phyloP scores from a whole-genome alignment of 2,113 vertebrate species.

The Cathartes aura region DNA sequence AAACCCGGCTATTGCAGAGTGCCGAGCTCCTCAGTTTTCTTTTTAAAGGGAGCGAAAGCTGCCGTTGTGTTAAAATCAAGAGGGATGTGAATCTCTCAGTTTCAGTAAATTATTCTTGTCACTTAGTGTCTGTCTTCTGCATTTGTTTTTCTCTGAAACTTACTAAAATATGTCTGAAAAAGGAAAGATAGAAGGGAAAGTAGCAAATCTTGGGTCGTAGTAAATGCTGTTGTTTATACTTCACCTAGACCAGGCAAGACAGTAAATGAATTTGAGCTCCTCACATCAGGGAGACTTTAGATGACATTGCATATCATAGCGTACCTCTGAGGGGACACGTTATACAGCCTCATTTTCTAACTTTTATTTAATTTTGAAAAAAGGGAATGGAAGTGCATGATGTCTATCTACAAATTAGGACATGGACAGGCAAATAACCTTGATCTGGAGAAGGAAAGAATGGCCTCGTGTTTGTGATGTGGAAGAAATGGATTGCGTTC shows the following conservation, averaged over 20 bases:
- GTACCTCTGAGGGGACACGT: not conserved
- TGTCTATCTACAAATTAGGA: not conserved
- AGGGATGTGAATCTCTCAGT: not conserved
- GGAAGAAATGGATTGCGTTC: not conserved
- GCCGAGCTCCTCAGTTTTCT: not conserved
- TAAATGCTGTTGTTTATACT: not conserved
- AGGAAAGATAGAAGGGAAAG: not conserved
- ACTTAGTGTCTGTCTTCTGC: not conserved
- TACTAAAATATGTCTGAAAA: not conserved
- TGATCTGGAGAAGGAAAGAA: not conserved
- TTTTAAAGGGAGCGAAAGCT: not conserved
- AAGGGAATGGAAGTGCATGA: not conserved
- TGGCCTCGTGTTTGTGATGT: not conserved
- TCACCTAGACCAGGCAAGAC: not conserved
- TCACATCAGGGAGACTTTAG: not conserved
- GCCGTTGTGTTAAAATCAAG: not conserved
- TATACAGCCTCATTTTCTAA: not conserved
- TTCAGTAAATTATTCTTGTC: not conserved
- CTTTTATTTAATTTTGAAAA: not conserved
- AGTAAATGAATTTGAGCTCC: not conserved
- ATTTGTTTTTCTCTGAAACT: not conserved
- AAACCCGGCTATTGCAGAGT: not conserved
- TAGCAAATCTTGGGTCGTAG: not conserved
- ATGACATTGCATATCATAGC: not conserved
- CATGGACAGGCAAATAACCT: not conserved